phyloP scores from a whole-genome alignment of 2,113 vertebrate species.

The Dasyurus viverrinus region DNA sequence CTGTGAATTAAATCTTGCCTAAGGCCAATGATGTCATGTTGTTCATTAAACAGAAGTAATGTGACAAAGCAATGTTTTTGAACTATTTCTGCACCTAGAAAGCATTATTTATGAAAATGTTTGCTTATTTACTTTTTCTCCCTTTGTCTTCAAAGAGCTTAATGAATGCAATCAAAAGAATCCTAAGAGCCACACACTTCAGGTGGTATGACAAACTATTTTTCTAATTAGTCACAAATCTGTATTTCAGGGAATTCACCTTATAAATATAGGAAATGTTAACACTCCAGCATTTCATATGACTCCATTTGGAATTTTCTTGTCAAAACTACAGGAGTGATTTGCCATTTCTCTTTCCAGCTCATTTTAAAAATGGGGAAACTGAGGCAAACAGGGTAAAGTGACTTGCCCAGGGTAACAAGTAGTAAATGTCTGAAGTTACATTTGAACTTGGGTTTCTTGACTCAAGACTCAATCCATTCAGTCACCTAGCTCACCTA shows the following conservation, averaged over 20 bases:
- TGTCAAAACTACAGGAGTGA: background rate
- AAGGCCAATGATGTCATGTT: constrained; percentile 43
- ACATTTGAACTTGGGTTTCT: background rate
- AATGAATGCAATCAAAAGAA: background rate
- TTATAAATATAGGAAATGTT: background rate
- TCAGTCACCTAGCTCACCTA: background rate
- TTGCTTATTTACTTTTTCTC: background rate
- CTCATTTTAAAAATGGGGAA: background rate
- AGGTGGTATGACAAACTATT: background rate
- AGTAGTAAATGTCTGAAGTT: background rate
- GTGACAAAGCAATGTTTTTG: constrained; percentile 32
- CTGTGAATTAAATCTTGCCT: constrained; percentile 49
- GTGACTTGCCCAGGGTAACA: background rate
- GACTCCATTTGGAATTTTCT: background rate
- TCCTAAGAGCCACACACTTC: background rate
- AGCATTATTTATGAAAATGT: constrained; percentile 34
- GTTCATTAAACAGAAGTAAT: constrained; percentile 49
- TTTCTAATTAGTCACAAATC: background rate
- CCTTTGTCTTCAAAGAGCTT: constrained; percentile 24
- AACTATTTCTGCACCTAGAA: background rate
- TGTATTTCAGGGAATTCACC: background rate
- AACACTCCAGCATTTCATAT: background rate
- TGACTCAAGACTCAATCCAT: background rate
- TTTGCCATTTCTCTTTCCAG: background rate
- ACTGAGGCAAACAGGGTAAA: background rate